Evolutionary conservation across 2,113 vertebrate species (phyloP), one percentile per base, ranked within the genome.

Genomic region (Zootoca vivipara): DNA sequence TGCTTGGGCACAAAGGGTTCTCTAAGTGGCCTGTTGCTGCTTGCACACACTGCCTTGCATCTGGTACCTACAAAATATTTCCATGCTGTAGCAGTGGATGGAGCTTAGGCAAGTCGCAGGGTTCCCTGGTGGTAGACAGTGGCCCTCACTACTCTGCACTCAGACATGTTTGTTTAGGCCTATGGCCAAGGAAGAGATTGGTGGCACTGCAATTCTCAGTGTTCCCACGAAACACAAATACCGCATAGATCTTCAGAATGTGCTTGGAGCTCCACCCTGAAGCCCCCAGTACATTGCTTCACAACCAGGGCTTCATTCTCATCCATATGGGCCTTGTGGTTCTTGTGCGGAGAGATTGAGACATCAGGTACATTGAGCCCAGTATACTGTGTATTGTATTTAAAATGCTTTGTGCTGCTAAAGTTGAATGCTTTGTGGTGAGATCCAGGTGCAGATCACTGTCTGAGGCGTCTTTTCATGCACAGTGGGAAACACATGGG

Each of bases 401-500:
- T 52, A 87, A 62, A 87, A 65, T 87, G 70, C 38, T 80, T 62
- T 46, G 30, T 82, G 79, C 78, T 12, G 64, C 62, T 52, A 38
- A 78, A 20, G 6, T 75, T 56, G 42, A 73, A n/a, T 88, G 79
- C 78, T 58, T 80, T 72, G 65, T 42, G 46, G 56, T 87, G 67
- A 81, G 18, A 67, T 24, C 70, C 26, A 78, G 7, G 38, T 26
- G 46, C 22, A 0, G 0, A 7, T 73, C 18, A 30, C 83, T 67
- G 52, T 64, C 89, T 62, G 72, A 92, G 91, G 35, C 83, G 83
- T 20, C 58, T 58, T 86, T 90, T 86, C 84, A 67, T 2, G 78
- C 90, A 75, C 85, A 89, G 90, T 84, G 79, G 86, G 92, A 79
- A 82, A 9, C 82, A 28, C 73, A 33, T 84, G 74, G 15, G 15